Evolutionary conservation across 1,140 invertebrate species (phyloP).

Genomic region (Goniozus legneri): DNA sequence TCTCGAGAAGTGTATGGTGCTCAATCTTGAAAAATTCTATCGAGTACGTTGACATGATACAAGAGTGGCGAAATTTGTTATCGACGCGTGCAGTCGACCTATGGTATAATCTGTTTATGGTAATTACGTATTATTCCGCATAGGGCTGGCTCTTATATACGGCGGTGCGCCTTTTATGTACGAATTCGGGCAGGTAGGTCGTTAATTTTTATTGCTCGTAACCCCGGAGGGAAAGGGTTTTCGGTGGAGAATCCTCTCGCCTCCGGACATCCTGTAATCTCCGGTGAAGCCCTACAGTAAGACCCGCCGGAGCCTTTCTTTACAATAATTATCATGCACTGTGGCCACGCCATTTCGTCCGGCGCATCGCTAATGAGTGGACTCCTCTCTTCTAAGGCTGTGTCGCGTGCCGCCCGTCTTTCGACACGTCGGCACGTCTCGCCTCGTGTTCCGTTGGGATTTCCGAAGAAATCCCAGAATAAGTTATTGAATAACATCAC

Average conservation of each 20-base stretch:
- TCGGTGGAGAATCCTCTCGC: conserved; percentile 23
- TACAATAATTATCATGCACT: conserved; percentile 45
- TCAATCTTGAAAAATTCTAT: no score
- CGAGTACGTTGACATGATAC: no score
- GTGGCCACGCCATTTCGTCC: conserved; percentile 35
- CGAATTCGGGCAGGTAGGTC: conserved; percentile 18
- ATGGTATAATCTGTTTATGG: no score
- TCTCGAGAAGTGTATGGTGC: no score
- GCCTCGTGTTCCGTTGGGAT: conserved; percentile 13
- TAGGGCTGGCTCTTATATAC: conserved; percentile 6
- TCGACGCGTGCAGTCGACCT: no score
- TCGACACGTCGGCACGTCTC: conserved; percentile 18
- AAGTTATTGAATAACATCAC: no score
- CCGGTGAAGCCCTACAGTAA: conserved; percentile 22
- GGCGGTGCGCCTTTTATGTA: conserved; percentile 33
- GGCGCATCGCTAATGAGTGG: conserved; percentile 46
- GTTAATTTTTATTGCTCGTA: conserved; percentile 34
- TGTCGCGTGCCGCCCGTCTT: conserved; percentile 45
- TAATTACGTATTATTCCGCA: conserved; percentile 29
- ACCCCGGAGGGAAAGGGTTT: conserved; percentile 22
- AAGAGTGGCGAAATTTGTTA: no score
- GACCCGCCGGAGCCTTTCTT: conserved; percentile 23
- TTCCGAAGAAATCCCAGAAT: no score
- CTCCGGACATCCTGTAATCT: conserved; percentile 52
- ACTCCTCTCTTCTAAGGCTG: conserved; percentile 20